phyloP scores from a whole-genome alignment of 2,113 vertebrate genomes.

The Leiothrix lutea region DNA sequence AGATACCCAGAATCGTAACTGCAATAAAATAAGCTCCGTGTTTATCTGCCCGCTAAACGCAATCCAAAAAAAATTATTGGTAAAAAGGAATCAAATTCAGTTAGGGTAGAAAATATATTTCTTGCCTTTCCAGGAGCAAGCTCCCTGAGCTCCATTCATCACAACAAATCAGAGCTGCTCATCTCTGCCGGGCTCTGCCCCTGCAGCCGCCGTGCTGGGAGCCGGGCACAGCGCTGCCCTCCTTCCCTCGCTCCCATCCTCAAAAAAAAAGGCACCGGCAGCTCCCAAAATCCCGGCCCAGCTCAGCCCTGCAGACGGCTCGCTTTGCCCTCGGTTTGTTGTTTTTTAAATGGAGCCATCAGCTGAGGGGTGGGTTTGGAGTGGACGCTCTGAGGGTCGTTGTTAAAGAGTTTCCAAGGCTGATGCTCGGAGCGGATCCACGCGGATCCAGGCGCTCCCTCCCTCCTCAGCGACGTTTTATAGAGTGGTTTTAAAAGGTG shows the following conservation, averaged over 20 bases:
- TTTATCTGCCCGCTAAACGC: conserved; percentile 63
- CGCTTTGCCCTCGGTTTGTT: not conserved
- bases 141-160: conserved; percentile 44
- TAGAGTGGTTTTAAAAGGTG: not conserved
- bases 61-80: conserved; percentile 64
- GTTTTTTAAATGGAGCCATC: conserved; percentile 10
- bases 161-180: not conserved
- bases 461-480: not conserved
- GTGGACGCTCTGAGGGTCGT: not conserved
- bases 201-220: too few relatives aligned
- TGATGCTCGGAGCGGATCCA: not conserved
- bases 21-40: conserved; percentile 53
- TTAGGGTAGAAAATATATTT: conserved; percentile 48
- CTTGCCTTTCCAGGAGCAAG: conserved; percentile 19
- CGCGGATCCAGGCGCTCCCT: not conserved
- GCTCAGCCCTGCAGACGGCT: conserved; percentile 45
- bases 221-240: not conserved
- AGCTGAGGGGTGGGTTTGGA: not conserved
- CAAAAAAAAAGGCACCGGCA: not conserved
- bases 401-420: not conserved
- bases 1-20: not conserved
- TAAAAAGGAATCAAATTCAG: conserved; percentile 68
- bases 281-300: not conserved
- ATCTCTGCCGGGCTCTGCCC: not conserved
- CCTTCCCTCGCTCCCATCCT: not conserved